These are phyloP conservation scores for Macaria liturata DNA, from an alignment of 2,888 invertebrate genomes.

Conservation along the genomic window DNA sequence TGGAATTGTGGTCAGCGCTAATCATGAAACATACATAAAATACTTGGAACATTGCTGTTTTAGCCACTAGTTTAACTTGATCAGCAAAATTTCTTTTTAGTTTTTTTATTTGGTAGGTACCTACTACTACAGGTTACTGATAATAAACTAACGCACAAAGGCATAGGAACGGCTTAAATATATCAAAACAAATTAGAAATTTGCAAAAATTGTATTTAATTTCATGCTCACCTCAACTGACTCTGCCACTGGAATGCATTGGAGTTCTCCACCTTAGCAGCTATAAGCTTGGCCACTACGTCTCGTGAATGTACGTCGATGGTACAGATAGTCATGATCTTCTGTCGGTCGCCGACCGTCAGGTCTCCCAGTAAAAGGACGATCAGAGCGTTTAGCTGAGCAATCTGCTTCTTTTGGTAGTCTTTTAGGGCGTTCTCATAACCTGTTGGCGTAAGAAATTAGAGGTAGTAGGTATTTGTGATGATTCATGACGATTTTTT, in stretches of 20 bases:
- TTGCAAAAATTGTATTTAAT: neutral
- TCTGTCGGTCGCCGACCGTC: conserved; percentile 92
- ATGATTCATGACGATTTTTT: no score
- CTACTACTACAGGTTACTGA: no score
- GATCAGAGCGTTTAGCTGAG: conserved; percentile 93
- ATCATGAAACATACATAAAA: no score
- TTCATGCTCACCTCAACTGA: conserved; percentile 85
- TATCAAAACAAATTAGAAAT: neutral
- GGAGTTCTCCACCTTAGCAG: conserved; percentile 90
- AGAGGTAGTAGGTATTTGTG: no score
- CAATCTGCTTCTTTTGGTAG: conserved; percentile 94
- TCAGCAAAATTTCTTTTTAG: no score
- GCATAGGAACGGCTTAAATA: no score
- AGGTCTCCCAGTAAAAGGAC: conserved; percentile 91
- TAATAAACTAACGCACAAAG: no score
- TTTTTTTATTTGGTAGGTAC: no score
- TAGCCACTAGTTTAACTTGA: no score
- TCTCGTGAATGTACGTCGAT: conserved; percentile 97
- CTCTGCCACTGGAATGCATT: conserved; percentile 96
- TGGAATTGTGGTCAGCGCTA: no score
- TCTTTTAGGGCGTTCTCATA: conserved; percentile 97
- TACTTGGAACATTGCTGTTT: no score
- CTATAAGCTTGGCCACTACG: conserved; percentile 94
- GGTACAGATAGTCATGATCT: conserved; percentile 98
- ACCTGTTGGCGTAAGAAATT: conserved; percentile 51